These are phyloP conservation scores for Mustela nigripes DNA, from an alignment of 2,113 vertebrate genomes.

Conservation along the genomic window DNA sequence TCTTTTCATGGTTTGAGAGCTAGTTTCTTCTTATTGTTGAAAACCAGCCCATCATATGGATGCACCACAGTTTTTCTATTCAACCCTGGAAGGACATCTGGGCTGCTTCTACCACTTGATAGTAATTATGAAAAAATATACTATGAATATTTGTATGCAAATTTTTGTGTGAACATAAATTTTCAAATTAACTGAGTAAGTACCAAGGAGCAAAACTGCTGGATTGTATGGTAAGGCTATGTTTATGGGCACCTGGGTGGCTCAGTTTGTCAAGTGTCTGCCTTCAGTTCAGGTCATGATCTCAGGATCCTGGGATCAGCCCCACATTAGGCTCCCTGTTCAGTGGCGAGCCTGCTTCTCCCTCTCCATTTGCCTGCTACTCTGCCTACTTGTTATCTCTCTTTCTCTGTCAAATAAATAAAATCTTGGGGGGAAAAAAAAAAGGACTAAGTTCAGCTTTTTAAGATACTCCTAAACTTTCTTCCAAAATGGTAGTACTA, in stretches of 20 bases:
- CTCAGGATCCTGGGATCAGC: background rate
- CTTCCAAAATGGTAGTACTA: background rate
- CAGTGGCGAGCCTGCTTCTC: background rate
- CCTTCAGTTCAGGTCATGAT: background rate
- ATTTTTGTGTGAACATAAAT: background rate
- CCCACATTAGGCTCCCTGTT: background rate
- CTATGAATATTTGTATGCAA: background rate
- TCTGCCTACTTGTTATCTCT: background rate
- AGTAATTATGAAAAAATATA: background rate
- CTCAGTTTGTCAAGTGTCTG: background rate
- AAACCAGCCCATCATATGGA: background rate
- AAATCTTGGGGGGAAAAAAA: background rate
- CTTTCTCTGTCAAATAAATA: background rate
- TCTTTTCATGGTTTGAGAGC: background rate
- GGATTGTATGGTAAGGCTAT: background rate
- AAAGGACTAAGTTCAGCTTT: background rate
- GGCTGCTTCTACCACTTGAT: background rate
- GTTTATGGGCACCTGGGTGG: background rate
- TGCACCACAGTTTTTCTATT: background rate
- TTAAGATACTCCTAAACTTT: background rate
- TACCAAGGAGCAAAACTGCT: background rate
- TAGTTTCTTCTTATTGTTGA: background rate
- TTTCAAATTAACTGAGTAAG: slow-evolving; percentile 13
- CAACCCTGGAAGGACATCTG: background rate
- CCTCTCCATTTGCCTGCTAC: background rate